phyloP scores from a whole-genome alignment of 1,140 invertebrate species.

The Lasaia peninsularis region DNA sequence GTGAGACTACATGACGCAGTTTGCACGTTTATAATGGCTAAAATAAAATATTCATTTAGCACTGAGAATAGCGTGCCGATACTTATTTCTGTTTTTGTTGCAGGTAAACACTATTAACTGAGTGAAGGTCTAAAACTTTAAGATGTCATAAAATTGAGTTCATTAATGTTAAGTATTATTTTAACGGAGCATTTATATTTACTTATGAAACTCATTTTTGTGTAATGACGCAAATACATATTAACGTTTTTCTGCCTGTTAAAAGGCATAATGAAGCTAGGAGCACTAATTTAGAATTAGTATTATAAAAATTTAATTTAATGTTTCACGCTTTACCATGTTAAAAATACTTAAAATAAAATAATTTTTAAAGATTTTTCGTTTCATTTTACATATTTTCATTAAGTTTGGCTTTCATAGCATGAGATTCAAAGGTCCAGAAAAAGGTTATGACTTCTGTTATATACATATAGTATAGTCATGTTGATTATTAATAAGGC shows the following conservation, averaged over 20 bases:
- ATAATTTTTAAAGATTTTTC: not conserved
- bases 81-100: slow-evolving; percentile 15
- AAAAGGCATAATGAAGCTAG: not conserved
- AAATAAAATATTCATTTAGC: not conserved
- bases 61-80: not conserved
- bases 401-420: no score
- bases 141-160: not conserved
- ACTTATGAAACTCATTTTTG: not conserved
- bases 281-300: not conserved
- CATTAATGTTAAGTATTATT: not conserved
- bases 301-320: not conserved
- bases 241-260: not conserved
- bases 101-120: slow-evolving; percentile 33
- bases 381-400: not conserved
- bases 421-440: no score
- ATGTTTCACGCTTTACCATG: not conserved
- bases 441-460: no score
- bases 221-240: not conserved
- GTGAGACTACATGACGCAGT: no score
- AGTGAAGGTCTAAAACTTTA: not conserved
- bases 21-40: no score
- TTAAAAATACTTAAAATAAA: slow-evolving; percentile 8
- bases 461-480: no score
- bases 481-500: no score
- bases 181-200: slow-evolving; percentile 1